Conservation (phyloP, 35 echinoderm and acorn worm genomes). For the Holothuria glaberrima region DNA sequence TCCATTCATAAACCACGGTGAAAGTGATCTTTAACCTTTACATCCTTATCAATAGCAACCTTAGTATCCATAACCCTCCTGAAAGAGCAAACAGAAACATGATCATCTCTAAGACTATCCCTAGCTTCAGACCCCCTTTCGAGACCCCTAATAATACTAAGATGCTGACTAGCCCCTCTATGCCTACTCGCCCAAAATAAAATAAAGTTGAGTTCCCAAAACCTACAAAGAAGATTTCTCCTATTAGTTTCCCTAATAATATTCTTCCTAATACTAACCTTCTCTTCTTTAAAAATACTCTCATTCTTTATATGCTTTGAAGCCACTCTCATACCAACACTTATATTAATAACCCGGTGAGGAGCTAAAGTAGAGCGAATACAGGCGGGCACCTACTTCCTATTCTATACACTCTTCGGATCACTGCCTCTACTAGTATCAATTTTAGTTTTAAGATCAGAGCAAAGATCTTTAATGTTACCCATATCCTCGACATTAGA, state of each 20-base stretch:
- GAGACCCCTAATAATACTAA: slow-evolving; percentile 58
- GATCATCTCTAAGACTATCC: not conserved
- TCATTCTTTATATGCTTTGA: slow-evolving; percentile 76
- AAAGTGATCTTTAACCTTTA: not conserved
- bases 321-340: slow-evolving; percentile 60
- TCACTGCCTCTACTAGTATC: slow-evolving; percentile 63
- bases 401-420: slow-evolving; percentile 70
- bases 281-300: slow-evolving; percentile 58
- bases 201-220: not conserved
- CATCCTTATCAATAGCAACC: not conserved
- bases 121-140: slow-evolving; percentile 37
- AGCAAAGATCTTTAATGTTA: not conserved
- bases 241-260: slow-evolving; percentile 30
- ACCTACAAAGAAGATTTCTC: slow-evolving; percentile 24
- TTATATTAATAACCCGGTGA: slow-evolving; percentile 70
- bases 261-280: slow-evolving; percentile 54
- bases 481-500: not conserved
- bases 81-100: not conserved
- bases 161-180: slow-evolving; percentile 63
- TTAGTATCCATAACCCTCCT: not conserved
- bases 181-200: slow-evolving; percentile 59
- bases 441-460: slow-evolving; percentile 17
- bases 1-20: not conserved
- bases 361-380: slow-evolving; percentile 71
- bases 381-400: slow-evolving; percentile 67